Evolutionary conservation across 2,113 vertebrate species (phyloP).

Genomic region (Anas platyrhynchos): DNA sequence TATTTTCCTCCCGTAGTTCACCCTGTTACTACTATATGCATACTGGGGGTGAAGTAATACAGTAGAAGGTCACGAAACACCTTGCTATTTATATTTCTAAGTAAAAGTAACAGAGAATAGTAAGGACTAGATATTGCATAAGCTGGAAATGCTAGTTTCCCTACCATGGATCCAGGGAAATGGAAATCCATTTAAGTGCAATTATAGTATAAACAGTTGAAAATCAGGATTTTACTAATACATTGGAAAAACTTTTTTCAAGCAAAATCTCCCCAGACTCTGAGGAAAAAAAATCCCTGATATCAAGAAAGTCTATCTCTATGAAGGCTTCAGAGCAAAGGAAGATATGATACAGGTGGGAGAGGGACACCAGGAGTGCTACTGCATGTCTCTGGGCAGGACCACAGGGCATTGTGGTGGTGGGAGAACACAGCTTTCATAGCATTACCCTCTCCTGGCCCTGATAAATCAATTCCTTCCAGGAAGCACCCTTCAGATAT

Average conservation of each 20-base stretch:
- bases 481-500: neutral
- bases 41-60: neutral
- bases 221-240: neutral
- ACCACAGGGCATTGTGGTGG: neutral
- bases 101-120: neutral
- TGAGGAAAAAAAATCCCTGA: neutral
- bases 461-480: neutral
- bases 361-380: neutral
- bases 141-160: neutral
- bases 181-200: neutral
- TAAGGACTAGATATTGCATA: neutral
- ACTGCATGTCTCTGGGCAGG: neutral
- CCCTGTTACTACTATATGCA: neutral
- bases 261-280: neutral
- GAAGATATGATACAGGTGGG: accelerated
- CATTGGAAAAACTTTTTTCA: neutral
- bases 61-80: neutral
- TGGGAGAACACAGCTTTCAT: neutral
- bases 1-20: neutral
- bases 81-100: neutral
- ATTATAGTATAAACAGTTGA: neutral
- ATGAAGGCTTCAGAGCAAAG: neutral
- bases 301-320: neutral
- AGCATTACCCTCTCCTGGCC: neutral
- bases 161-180: neutral